Conservation (phyloP, 2,888 invertebrate genomes). For the Ormia ochracea region DNA sequence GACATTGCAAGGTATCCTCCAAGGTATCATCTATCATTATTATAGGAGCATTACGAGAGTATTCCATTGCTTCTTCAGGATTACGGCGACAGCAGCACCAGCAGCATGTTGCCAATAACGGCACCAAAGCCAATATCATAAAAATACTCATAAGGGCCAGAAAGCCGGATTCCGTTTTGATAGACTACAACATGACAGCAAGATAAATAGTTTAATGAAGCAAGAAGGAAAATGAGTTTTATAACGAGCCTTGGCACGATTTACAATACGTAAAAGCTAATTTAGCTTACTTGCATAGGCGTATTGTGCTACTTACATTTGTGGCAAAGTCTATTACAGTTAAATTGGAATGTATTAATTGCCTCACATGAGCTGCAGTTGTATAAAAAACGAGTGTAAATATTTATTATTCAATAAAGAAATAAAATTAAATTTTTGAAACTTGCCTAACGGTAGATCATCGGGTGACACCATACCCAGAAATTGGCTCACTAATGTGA, state of each 20-base stretch:
- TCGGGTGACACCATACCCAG: constrained; percentile 77
- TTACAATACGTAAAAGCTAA: background rate
- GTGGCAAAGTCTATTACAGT: constrained; percentile 73
- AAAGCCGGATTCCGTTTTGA: constrained; percentile 84
- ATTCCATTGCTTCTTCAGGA: constrained; percentile 77
- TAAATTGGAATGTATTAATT: constrained; percentile 75
- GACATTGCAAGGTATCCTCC: constrained; percentile 73
- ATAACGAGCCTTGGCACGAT: background rate
- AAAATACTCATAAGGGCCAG: constrained; percentile 81
- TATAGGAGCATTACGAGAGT: constrained; percentile 70
- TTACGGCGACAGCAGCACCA: constrained; percentile 76
- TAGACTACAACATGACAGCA: constrained; percentile 77
- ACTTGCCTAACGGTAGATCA: constrained; percentile 76
- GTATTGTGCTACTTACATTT: constrained; percentile 70
- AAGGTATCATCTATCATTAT: constrained; percentile 73
- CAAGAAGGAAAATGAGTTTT: background rate
- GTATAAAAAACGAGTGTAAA: background rate
- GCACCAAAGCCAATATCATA: constrained; percentile 81
- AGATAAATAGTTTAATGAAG: background rate
- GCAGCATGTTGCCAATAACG: constrained; percentile 81
- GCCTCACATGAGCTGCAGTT: constrained; percentile 72
- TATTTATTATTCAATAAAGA: background rate
- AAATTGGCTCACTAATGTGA: constrained; percentile 76
- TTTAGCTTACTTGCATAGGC: background rate
- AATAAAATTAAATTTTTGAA: background rate